phyloP scores from a whole-genome alignment of 2,888 invertebrate genomes.

The Phytoseiulus persimilis region DNA sequence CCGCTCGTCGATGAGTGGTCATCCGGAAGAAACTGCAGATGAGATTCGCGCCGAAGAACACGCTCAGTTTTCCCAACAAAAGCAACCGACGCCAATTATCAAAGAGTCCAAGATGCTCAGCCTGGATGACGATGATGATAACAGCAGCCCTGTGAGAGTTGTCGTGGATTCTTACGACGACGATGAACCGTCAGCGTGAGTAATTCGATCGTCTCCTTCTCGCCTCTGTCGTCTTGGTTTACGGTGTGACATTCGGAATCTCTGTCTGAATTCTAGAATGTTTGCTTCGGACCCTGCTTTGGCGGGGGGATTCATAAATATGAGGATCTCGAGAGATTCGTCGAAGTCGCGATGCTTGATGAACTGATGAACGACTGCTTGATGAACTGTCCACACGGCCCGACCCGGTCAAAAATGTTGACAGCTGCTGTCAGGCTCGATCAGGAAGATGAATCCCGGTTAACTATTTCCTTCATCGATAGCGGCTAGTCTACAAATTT shows the following conservation, averaged over 20 bases:
- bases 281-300: not conserved
- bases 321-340: too few species aligned
- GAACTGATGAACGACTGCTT: too few species aligned
- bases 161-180: conserved; percentile 29
- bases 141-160: conserved; percentile 27
- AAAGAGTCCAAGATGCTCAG: not conserved
- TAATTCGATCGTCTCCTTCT: not conserved
- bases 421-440: too few species aligned
- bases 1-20: conserved; percentile 20
- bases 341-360: too few species aligned
- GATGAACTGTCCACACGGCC: too few species aligned
- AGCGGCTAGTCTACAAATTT: not conserved
- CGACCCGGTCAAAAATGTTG: too few species aligned
- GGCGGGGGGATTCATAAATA: too few species aligned
- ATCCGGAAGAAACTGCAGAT: conserved; percentile 30
- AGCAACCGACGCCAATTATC: not conserved
- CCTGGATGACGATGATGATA: conserved; percentile 12
- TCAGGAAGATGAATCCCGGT: not conserved
- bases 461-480: not conserved
- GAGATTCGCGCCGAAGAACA: conserved; percentile 21
- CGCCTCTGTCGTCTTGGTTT: not conserved
- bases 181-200: not conserved
- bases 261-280: not conserved
- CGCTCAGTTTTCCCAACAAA: not conserved
- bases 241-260: not conserved